Conservation (phyloP, 2,888 invertebrate species). For the Sclerodermus sp. region DNA sequence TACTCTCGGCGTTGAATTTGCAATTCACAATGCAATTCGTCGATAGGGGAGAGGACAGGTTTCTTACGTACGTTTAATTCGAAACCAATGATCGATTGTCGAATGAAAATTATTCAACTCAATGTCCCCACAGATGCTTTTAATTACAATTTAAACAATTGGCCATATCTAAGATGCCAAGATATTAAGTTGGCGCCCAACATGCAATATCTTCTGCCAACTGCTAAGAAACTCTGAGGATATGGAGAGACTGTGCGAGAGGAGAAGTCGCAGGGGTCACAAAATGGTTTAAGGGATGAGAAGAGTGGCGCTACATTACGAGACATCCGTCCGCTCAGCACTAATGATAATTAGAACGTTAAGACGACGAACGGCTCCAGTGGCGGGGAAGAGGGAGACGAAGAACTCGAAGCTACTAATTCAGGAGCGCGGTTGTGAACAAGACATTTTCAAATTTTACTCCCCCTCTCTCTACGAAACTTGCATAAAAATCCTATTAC, state of each 20-base stretch:
- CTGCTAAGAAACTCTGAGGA: constrained; percentile 37
- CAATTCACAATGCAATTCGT: too few relatives aligned
- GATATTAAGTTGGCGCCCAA: constrained; percentile 39
- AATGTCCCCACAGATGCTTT: too few relatives aligned
- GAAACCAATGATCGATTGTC: too few relatives aligned
- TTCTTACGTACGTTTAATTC: too few relatives aligned
- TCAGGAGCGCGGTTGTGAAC: constrained; percentile 12
- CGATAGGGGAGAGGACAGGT: too few relatives aligned
- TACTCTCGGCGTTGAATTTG: too few relatives aligned
- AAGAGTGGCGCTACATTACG: constrained; percentile 42
- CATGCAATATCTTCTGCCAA: constrained; percentile 40
- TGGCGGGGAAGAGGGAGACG: constrained; percentile 8
- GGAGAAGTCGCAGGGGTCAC: constrained; percentile 26
- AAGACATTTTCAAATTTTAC: constrained; percentile 7
- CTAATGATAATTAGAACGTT: constrained; percentile 55
- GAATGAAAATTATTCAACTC: too few relatives aligned
- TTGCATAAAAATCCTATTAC: neutral
- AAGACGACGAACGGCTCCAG: constrained; percentile 42
- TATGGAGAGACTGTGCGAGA: constrained; percentile 4
- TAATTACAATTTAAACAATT: too few relatives aligned
- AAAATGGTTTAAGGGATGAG: constrained; percentile 36
- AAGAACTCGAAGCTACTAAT: constrained; percentile 18
- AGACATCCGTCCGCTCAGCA: constrained; percentile 47
- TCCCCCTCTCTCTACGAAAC: neutral
- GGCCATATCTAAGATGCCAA: constrained; percentile 27